Base-by-base conservation (phyloP, 2,113 vertebrate species). In the Columbina picui region DNA sequence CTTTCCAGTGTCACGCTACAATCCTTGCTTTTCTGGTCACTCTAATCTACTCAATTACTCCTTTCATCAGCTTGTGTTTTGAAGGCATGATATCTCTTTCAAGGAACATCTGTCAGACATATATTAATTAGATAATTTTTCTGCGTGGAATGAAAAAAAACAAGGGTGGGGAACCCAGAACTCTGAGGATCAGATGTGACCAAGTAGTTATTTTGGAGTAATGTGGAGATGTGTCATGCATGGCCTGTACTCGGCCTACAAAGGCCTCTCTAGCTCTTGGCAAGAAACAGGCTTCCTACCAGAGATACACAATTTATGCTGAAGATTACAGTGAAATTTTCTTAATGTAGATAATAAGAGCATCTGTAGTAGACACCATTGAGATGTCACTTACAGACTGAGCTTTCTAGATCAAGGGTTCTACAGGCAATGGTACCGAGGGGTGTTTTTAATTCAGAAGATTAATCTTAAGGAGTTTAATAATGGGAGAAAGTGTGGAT, bases 11-110 rank as follows among this genome's bases (percentile, higher is more conserved):
- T 68, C 57, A 17, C 47, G 69, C 89, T 64, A 53, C 45, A 60
- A 9, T 89, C 95, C 83, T 92, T 69, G 89, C 89, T 93, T 96
- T 95, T 94, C 94, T 95, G 93, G 91, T 92, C 89, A 91, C 80
- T 55, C 82, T 85, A 34, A 95, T 78, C 60, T 82, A 23, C 57
- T 92, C 3, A 2, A 83, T 86, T 76, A 43, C 70, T 85, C 61
- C 87, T 91, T 95, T 95, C 93, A 90, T 96, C 94, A 81, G 91
- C 64, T 38, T 30, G 39, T 89, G 84, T 86, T 89, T 91, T 93
- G 94, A 87, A 92, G 84, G 49, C 0, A 2, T 55, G 78, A 1
- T 87, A 50, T 50, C 84, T 89, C 87, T 89, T 94, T 93, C 89
- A 93, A 92, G 91, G 89, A 89, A 82, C 73, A 56, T 86, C 91